Evolutionary conservation across 2,888 invertebrate species (phyloP).

Genomic region (Sipunculus nudus): DNA sequence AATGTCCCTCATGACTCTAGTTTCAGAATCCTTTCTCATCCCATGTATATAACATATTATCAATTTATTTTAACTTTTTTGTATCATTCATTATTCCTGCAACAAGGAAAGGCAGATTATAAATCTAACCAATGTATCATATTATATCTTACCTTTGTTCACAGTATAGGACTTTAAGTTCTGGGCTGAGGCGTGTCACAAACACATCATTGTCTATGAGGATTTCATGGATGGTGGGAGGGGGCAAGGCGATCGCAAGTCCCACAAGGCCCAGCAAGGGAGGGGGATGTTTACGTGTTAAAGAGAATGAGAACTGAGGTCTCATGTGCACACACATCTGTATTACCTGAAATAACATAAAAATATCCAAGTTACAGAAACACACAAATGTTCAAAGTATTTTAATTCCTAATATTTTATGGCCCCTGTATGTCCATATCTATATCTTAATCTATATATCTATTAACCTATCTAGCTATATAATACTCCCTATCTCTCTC

Average conservation of each 20-base stretch:
- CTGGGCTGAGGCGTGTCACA: conserved; percentile 93
- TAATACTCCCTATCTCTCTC: too few species aligned
- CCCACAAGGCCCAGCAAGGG: conserved; percentile 87
- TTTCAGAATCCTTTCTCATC: too few species aligned
- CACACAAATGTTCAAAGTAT: neutral
- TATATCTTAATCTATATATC: too few species aligned
- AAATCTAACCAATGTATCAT: too few species aligned
- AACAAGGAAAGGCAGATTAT: too few species aligned
- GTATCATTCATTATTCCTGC: too few species aligned
- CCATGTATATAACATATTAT: too few species aligned
- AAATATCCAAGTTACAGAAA: too few species aligned
- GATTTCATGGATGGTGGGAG: conserved; percentile 96
- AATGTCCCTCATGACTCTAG: too few species aligned
- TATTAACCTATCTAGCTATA: too few species aligned
- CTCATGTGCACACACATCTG: conserved; percentile 89
- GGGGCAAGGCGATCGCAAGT: conserved; percentile 93
- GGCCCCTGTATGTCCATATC: too few species aligned
- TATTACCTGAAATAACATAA: conserved; percentile 79
- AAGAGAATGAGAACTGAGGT: conserved; percentile 92
- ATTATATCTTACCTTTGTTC: conserved; percentile 89
- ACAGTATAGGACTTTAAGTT: conserved; percentile 96
- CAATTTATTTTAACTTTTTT: too few species aligned
- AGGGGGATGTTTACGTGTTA: conserved; percentile 77
- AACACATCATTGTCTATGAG: conserved; percentile 86
- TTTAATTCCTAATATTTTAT: neutral